phyloP scores from a whole-genome alignment of 2,888 invertebrate genomes.

The Pristionchus maxplancki region DNA sequence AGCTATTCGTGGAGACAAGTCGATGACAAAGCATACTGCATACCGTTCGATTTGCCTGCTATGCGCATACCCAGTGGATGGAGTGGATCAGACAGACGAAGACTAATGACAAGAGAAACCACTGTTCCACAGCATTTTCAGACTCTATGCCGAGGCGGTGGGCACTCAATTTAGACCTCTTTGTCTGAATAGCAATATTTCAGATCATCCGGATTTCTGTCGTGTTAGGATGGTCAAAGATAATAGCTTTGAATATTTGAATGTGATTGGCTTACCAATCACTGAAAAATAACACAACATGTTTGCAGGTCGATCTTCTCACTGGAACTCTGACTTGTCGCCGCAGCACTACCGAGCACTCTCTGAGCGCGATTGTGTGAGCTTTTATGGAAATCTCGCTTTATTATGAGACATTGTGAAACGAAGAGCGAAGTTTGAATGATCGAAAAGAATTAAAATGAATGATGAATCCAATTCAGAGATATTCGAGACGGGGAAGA shows the following conservation, averaged over 20 bases:
- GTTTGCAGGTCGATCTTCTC: not conserved
- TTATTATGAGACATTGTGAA: no score
- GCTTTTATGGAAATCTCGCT: no score
- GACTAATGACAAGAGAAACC: not conserved
- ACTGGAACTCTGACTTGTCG: not conserved
- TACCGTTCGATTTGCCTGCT: no score
- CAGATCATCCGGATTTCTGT: no score
- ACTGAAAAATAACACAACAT: not conserved
- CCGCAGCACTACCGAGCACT: not conserved
- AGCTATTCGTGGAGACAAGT: not conserved
- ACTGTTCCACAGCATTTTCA: not conserved
- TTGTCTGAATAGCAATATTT: no score
- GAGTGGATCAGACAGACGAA: not conserved
- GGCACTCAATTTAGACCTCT: no score
- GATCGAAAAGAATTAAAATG: no score
- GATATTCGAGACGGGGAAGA: no score
- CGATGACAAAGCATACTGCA: not conserved
- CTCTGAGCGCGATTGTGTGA: not conserved
- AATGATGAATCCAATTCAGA: no score
- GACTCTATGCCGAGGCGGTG: not conserved
- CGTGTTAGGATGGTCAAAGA: no score
- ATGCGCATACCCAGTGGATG: not conserved
- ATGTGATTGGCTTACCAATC: not conserved
- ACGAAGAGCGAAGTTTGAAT: no score
- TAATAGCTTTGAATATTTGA: not conserved